Evolutionary conservation across 2,797 vertebrate species (phyloP).

Genomic region (Pseudomugil gertrudae): DNA sequence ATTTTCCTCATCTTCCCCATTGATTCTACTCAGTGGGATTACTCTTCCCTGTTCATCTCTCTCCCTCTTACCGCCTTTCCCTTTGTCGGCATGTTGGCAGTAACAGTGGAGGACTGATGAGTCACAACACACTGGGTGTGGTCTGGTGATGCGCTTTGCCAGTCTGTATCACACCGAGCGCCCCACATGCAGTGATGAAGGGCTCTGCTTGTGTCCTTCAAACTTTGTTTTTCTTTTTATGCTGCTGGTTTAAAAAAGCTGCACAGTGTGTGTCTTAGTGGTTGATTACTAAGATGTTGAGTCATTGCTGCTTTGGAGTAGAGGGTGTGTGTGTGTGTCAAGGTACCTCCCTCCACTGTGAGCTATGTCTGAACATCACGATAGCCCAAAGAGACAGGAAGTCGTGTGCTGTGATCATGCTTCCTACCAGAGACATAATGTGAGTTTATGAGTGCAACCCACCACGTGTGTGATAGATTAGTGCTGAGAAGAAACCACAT

Average conservation of each 20-base stretch:
- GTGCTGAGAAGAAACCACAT: conserved; percentile 63
- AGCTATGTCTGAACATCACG: conserved; percentile 56
- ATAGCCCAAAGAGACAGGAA: conserved; percentile 73
- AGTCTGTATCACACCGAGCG: conserved; percentile 37
- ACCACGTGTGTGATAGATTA: conserved; percentile 66
- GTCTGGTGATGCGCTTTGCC: conserved; percentile 52
- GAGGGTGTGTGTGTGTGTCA: conserved; percentile 18
- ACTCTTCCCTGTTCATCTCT: conserved; percentile 5
- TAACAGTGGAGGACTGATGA: conserved; percentile 60
- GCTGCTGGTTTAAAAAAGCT: conserved; percentile 30
- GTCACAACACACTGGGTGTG: conserved; percentile 72
- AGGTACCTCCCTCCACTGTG: conserved; percentile 21
- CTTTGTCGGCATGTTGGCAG: conserved; percentile 34
- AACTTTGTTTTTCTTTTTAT: conserved; percentile 45
- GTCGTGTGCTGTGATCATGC: conserved; percentile 48
- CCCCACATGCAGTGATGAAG: conserved; percentile 33
- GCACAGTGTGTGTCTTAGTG: conserved; percentile 49
- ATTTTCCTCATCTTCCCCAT: conserved; percentile 6
- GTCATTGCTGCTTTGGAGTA: conserved; percentile 53
- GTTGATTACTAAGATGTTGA: conserved; percentile 61
- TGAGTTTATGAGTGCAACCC: conserved; percentile 39
- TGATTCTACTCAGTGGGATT: conserved; percentile 29
- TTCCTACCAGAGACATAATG: conserved; percentile 65
- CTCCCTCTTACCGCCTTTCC: conserved; percentile 11
- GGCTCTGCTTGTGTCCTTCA: conserved; percentile 25